Base-by-base conservation (phyloP, 2,888 invertebrate genomes). In the Therioaphis trifolii region DNA sequence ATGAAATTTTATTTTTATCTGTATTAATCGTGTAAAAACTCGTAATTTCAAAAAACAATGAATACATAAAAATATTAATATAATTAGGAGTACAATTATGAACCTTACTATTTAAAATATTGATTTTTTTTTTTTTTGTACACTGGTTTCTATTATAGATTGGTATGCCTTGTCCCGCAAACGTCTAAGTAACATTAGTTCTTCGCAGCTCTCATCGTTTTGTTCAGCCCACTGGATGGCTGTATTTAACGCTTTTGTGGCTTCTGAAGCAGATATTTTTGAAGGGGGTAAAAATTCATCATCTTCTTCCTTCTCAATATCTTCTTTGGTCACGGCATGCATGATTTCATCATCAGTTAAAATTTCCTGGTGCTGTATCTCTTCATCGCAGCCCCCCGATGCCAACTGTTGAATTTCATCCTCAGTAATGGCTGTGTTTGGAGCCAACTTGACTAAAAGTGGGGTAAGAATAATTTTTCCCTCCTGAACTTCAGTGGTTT, bases 371-470 rank as follows among this genome's bases (percentile, higher is more conserved):
- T n/a, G n/a, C n/a, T n/a, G n/a, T n/a, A n/a, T n/a, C n/a, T n/a
- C n/a, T n/a, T n/a, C n/a, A n/a, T n/a, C n/a, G n/a, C n/a, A n/a
- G n/a, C n/a, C n/a, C n/a, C n/a, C n/a, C n/a, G n/a, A n/a, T n/a
- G n/a, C n/a, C n/a, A n/a, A n/a, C n/a, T n/a, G n/a, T n/a, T n/a
- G n/a, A n/a, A 74, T 55, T 55, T 74, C 55, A 74, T 29, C 35
- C 35, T 74, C 55, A 55, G 55, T 0, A 15, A 74, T 55, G 72
- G 4, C 35, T 49, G 55, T 72, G 52, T 74, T 35, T 74, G 72
- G 55, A 74, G 55, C 0, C 35, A 74, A 74, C 72, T 74, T 74
- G 55, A 40, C 55, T 74, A 55, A 74, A 74, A 74, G 52, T 74
- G 72, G 29, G 35, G 55, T 35, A 15, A 74, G 4, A 21, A 74